Evolutionary conservation across 1,140 invertebrate species (phyloP).

Genomic region (Drosophila subpulchrella): DNA sequence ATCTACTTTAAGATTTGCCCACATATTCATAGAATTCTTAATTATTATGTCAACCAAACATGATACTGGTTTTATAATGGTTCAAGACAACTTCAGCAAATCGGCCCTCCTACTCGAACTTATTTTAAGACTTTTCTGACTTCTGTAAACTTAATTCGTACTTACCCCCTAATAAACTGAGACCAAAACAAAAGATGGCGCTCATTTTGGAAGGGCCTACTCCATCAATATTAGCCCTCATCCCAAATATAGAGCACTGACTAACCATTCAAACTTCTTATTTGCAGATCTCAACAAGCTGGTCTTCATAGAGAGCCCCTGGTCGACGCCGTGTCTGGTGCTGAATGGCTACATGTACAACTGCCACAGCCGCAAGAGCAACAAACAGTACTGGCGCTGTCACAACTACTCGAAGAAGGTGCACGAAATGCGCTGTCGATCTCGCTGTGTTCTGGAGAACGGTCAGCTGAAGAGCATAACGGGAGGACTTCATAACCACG

Average conservation of each 20-base stretch:
- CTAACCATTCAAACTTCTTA: constrained; percentile 21
- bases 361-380: constrained; percentile 80
- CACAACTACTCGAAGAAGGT: constrained; percentile 84
- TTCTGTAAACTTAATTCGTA: constrained; percentile 29
- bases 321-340: constrained; percentile 81
- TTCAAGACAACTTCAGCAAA: neutral
- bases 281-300: constrained; percentile 52
- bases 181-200: constrained; percentile 25
- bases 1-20: no score
- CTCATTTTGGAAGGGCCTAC: neutral
- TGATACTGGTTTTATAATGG: no score
- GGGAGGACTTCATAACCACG: constrained; percentile 80
- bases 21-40: no score
- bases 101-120: constrained; percentile 9
- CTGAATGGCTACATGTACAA: constrained; percentile 82
- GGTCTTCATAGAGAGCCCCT: constrained; percentile 82
- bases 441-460: constrained; percentile 79
- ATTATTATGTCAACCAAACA: no score
- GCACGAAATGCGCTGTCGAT: constrained; percentile 76
- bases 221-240: neutral
- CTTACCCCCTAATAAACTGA: constrained; percentile 37
- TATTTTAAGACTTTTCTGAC: constrained; percentile 24
- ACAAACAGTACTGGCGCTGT: constrained; percentile 83
- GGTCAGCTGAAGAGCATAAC: constrained; percentile 73
- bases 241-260: neutral